Evolutionary conservation across 1,140 invertebrate species (phyloP).

Genomic region (Gryllus bimaculatus): DNA sequence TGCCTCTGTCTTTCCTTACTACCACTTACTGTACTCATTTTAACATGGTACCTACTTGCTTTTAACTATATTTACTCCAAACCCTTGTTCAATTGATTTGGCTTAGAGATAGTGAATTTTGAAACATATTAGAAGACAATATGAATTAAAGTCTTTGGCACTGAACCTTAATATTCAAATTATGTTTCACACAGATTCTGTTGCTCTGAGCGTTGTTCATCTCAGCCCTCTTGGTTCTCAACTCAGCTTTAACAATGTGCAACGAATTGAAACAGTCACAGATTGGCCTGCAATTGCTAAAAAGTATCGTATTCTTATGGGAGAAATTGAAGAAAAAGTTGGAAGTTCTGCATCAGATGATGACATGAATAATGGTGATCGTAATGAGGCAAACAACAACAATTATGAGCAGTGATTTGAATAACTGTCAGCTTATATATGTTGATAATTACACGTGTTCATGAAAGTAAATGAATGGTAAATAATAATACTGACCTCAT

Average conservation of each 20-base stretch:
- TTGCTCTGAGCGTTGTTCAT: constrained; percentile 63
- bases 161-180: not conserved
- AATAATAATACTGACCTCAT: not conserved
- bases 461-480: no score
- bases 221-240: constrained; percentile 73
- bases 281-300: constrained; percentile 85
- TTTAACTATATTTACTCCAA: no score
- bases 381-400: constrained; percentile 12
- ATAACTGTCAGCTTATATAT: not conserved
- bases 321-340: constrained; percentile 41
- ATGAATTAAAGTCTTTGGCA: no score
- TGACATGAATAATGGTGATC: not conserved
- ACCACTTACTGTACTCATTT: no score
- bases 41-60: no score
- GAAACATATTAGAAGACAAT: no score
- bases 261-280: constrained; percentile 77
- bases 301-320: constrained; percentile 74
- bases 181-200: constrained; percentile 47
- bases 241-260: constrained; percentile 59
- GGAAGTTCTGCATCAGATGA: constrained; percentile 10
- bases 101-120: no score
- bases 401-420: not conserved
- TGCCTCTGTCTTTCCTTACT: no score
- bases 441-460: not conserved
- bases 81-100: no score